Base-by-base conservation (phyloP, 2,888 invertebrate genomes). In the Ischnura elegans region DNA sequence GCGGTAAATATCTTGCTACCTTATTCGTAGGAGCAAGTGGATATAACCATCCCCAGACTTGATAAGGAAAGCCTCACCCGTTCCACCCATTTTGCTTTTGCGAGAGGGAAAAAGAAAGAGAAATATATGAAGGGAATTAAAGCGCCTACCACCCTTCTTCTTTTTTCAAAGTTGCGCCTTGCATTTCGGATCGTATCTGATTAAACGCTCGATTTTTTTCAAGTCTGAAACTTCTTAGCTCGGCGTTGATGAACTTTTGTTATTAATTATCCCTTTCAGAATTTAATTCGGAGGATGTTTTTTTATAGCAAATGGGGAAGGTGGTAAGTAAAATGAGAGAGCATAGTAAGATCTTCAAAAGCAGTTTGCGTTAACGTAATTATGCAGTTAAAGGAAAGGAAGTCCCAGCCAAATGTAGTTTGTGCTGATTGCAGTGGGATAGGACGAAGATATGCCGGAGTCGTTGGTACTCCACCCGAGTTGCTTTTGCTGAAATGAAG, bases 151-250 rank as follows among this genome's bases (percentile, higher is more conserved):
- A 2, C 43, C 10, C 42, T 61, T 25, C 61, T 61, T 16, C 51
- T 21, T 87, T 21, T 87, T 87, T 90, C 61, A 45, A 66, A 90
- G 55, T 61, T 90, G 61, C n/a, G n/a, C 42, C 90, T 90, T 43
- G 90, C 25, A 90, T 66, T 42, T 66, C 45, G 90, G n/a, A 43
- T 19, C 19, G 51, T 43, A 43, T 43, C 90, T 61, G 66, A 90
- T 61, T 55, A 87, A 42, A 25, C 29, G 42, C 13, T 25, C 55
- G 55, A 61, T 43, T 61, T 90, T 90, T 61, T 90, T n/a, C 61
- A n/a, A n/a, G 43, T 61, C 87, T 5, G 61, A 43, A 61, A 51
- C 87, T 87, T 55, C n/a, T n/a, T 10, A n/a, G 76, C 55, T 87
- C 51, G 45, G 13, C n/a, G n/a, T n/a, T 43, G 43, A 25, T 21